Evolutionary conservation across 2,888 invertebrate genomes (phyloP).

Genomic region (Conops quadrifasciatus): DNA sequence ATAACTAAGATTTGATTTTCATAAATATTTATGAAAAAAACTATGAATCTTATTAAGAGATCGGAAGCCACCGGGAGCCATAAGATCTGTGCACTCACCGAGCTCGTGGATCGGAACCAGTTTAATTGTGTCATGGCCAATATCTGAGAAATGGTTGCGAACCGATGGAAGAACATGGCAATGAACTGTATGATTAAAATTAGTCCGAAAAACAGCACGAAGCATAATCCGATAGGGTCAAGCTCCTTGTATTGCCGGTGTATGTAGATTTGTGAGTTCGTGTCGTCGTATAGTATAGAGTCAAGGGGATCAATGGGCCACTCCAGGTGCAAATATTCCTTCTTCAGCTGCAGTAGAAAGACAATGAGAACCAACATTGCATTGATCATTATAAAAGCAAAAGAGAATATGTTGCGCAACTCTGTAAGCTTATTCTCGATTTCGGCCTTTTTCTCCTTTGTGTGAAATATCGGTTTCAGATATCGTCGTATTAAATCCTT

Average conservation of each 20-base stretch:
- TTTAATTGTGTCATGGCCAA: conserved; percentile 73
- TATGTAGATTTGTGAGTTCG: conserved; percentile 66
- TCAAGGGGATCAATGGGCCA: conserved; percentile 74
- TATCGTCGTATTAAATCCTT: conserved; percentile 78
- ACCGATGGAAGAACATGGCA: conserved; percentile 80
- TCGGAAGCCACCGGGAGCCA: too few relatives aligned
- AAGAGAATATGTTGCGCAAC: conserved; percentile 73
- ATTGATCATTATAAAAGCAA: conserved; percentile 80
- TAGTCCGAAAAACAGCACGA: conserved; percentile 76
- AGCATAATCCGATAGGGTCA: conserved; percentile 79
- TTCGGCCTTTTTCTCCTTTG: conserved; percentile 69
- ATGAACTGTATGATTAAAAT: conserved; percentile 77
- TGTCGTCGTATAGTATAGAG: conserved; percentile 66
- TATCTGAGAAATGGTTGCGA: conserved; percentile 78
- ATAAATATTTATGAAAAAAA: too few relatives aligned
- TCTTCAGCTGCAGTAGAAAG: conserved; percentile 77
- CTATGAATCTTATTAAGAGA: too few relatives aligned
- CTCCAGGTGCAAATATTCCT: conserved; percentile 73
- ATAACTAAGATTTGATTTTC: too few relatives aligned
- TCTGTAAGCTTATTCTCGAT: conserved; percentile 60
- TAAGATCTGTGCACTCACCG: conserved; percentile 48
- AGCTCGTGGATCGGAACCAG: conserved; percentile 59
- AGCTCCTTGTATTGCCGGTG: conserved; percentile 71
- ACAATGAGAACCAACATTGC: conserved; percentile 79
- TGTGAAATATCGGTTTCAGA: conserved; percentile 76